phyloP scores from a whole-genome alignment of 1,140 invertebrate genomes.

The Heterodera schachtii region DNA sequence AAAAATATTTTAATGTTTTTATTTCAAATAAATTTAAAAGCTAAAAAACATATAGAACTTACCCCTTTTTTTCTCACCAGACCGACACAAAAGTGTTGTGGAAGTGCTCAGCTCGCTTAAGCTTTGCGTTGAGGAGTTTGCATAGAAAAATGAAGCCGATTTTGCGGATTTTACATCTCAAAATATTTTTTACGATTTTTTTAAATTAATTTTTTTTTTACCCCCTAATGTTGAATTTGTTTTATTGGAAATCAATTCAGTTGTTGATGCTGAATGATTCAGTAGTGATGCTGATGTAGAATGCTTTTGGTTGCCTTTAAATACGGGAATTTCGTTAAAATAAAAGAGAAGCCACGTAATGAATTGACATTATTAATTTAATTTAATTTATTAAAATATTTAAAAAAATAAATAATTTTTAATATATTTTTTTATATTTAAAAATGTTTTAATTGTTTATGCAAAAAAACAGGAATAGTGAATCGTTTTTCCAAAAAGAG shows the following conservation, averaged over 20 bases:
- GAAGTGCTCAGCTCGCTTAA: constrained; percentile 22
- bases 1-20: no score
- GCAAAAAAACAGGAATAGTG: no score
- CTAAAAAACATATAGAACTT: not conserved
- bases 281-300: not conserved
- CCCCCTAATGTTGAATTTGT: not conserved
- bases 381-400: no score
- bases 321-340: no score
- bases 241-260: not conserved
- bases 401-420: no score
- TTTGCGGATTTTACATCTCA: not conserved
- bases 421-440: no score
- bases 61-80: constrained; percentile 9
- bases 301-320: not conserved
- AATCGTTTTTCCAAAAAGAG: no score
- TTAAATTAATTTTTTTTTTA: not conserved
- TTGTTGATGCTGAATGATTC: not conserved
- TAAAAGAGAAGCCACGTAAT: no score
- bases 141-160: constrained; percentile 1
- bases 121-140: constrained; percentile 12
- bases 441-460: no score
- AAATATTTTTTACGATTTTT: not conserved
- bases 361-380: no score
- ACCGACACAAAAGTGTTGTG: constrained; percentile 21
- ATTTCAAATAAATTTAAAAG: not conserved